These are phyloP conservation scores for Enoplosus armatus DNA, from an alignment of 2,797 vertebrate species.

Conservation along the genomic window DNA sequence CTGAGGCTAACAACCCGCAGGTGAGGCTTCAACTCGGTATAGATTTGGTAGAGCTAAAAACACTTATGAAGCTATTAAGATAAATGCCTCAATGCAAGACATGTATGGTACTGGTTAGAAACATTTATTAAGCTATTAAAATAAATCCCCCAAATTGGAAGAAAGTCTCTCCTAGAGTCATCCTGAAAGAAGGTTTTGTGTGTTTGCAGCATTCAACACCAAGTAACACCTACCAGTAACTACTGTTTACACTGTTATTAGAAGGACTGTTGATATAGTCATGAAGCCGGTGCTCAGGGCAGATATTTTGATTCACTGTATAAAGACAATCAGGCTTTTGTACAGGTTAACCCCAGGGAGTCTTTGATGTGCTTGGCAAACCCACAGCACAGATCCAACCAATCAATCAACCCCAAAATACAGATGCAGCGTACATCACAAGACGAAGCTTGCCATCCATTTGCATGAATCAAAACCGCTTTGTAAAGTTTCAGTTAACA, in stretches of 20 bases:
- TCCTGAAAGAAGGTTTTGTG: constrained; percentile 53
- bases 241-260: constrained; percentile 62
- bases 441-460: constrained; percentile 76
- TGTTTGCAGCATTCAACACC: constrained; percentile 49
- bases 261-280: constrained; percentile 63
- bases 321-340: constrained; percentile 80
- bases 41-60: not conserved
- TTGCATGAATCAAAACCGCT: constrained; percentile 60
- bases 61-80: constrained; percentile 35
- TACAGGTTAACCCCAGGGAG: constrained; percentile 65
- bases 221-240: constrained; percentile 58
- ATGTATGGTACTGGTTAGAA: not conserved
- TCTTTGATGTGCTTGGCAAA: constrained; percentile 72
- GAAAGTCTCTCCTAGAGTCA: constrained; percentile 40
- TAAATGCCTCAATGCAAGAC: constrained; percentile 7
- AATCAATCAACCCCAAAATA: constrained; percentile 66
- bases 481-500: constrained; percentile 52
- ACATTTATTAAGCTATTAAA: constrained; percentile 40
- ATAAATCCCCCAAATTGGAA: constrained; percentile 38
- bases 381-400: constrained; percentile 57
- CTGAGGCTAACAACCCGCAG: constrained; percentile 99
- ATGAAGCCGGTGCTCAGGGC: constrained; percentile 51
- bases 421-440: constrained; percentile 71
- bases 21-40: constrained; percentile 76
- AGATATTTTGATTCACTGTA: constrained; percentile 45